Percentiles rank a stretch among this genome's conserved stretches.
phyloP scores from a whole-genome alignment of 2,888 invertebrate genomes.

The Pterostichus niger region DNA sequence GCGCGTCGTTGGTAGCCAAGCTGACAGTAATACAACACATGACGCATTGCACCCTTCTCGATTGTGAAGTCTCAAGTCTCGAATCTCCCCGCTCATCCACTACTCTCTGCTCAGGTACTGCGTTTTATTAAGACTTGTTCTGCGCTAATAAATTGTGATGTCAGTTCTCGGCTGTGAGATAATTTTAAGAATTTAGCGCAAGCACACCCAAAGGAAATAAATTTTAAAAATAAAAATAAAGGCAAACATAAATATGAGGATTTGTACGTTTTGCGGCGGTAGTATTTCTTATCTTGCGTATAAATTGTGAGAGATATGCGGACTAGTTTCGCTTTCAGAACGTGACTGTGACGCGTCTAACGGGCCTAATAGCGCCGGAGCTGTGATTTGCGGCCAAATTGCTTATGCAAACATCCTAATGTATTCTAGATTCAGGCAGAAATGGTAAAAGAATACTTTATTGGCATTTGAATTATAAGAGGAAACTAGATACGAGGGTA shows the following conservation, averaged over 20 bases:
- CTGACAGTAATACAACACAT: slow-evolving; percentile 49
- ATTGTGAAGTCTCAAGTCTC: slow-evolving; percentile 9
- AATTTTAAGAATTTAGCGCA: slow-evolving; percentile 63
- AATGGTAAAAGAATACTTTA: too few relatives aligned
- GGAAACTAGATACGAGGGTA: too few relatives aligned
- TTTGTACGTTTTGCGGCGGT: slow-evolving; percentile 53
- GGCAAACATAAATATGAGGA: slow-evolving; percentile 60
- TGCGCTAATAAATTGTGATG: slow-evolving; percentile 42
- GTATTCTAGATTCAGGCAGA: too few relatives aligned
- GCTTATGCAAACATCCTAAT: background rate
- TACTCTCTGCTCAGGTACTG: background rate
- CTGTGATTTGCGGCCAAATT: background rate
- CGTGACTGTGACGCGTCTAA: background rate
- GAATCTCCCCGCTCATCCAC: background rate
- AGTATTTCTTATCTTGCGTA: slow-evolving; percentile 54
- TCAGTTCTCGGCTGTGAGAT: slow-evolving; percentile 47
- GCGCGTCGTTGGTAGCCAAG: background rate
- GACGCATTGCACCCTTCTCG: slow-evolving; percentile 45
- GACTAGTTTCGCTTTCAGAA: slow-evolving; percentile 14
- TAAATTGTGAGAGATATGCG: slow-evolving; percentile 35
- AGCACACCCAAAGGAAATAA: slow-evolving; percentile 64
- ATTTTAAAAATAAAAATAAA: slow-evolving; percentile 60
- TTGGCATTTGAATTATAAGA: too few relatives aligned
- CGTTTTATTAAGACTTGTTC: slow-evolving; percentile 4
- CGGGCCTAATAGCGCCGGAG: background rate